These are phyloP conservation scores for Sebastes iracundus DNA, from an alignment of 2,797 vertebrate genomes.

Conservation along the genomic window DNA sequence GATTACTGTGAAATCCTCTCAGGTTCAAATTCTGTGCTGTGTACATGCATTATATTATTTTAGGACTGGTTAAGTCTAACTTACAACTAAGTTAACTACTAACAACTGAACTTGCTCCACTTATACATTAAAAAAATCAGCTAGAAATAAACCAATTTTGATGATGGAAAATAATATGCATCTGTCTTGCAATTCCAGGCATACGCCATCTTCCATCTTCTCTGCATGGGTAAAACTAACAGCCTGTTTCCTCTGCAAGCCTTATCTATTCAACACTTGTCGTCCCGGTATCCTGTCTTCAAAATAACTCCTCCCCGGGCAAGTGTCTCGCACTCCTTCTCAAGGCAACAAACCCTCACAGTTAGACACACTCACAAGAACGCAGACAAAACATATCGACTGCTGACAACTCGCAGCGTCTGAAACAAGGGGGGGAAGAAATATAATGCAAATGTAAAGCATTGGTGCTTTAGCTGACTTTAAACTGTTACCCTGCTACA, in stretches of 20 bases:
- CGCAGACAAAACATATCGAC: conserved; percentile 41
- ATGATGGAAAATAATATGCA: background rate
- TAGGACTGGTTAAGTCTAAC: no score
- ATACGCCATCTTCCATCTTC: conserved; percentile 14
- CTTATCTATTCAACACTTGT: conserved; percentile 68
- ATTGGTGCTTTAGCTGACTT: no score
- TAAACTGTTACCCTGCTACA: background rate
- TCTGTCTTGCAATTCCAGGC: background rate
- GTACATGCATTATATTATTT: no score
- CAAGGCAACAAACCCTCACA: conserved; percentile 14
- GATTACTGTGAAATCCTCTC: background rate
- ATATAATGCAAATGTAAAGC: background rate
- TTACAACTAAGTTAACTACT: no score
- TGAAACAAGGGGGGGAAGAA: background rate
- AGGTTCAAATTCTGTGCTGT: no score
- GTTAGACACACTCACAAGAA: conserved; percentile 6
- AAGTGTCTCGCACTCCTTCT: conserved; percentile 25
- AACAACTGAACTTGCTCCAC: background rate
- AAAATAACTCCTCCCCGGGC: conserved; percentile 54
- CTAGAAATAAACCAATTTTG: background rate
- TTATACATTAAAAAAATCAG: background rate
- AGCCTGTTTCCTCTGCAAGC: conserved; percentile 50
- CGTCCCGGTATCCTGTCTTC: conserved; percentile 71
- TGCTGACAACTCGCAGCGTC: background rate
- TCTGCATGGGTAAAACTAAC: conserved; percentile 38